Percentiles rank a stretch among this genome's conserved stretches.
These are phyloP conservation scores for Enteromius paludinosus DNA, from an alignment of 2,797 vertebrate genomes.

Conservation along the genomic window DNA sequence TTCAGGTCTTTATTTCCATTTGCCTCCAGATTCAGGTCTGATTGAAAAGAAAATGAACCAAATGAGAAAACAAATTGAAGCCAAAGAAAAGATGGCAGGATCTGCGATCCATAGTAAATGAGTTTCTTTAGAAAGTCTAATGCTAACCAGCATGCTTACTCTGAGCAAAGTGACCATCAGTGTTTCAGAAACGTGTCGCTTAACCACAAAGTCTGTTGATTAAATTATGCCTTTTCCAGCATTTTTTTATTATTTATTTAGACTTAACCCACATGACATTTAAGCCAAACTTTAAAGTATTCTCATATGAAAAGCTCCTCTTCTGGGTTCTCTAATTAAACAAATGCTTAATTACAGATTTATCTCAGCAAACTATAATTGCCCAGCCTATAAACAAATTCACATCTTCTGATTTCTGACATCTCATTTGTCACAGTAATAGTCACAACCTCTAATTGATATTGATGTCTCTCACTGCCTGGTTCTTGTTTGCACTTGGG, in stretches of 20 bases:
- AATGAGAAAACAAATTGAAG: slow-evolving; percentile 59
- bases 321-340: slow-evolving; percentile 47
- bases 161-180: slow-evolving; percentile 22
- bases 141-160: slow-evolving; percentile 21
- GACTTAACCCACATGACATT: neutral
- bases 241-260: slow-evolving; percentile 16
- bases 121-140: slow-evolving; percentile 35
- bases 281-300: slow-evolving; percentile 24
- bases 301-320: slow-evolving; percentile 30
- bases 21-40: slow-evolving; percentile 57
- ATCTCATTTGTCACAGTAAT: slow-evolving; percentile 59
- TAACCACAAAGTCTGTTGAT: slow-evolving; percentile 23
- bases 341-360: slow-evolving; percentile 59
- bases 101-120: slow-evolving; percentile 50
- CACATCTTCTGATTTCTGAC: slow-evolving; percentile 57
- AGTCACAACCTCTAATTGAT: slow-evolving; percentile 58
- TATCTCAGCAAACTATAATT: slow-evolving; percentile 59
- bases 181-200: slow-evolving; percentile 20
- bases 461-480: slow-evolving; percentile 53
- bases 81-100: slow-evolving; percentile 23
- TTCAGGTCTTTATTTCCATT: slow-evolving; percentile 62
- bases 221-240: slow-evolving; percentile 17
- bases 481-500: slow-evolving; percentile 53
- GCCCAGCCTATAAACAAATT: slow-evolving; percentile 55
- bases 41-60: slow-evolving; percentile 60